Percentiles rank a stretch among this genome's conserved stretches.
Evolutionary conservation across 1,140 invertebrate genomes (phyloP).

Genomic region (Aphis gossypii): DNA sequence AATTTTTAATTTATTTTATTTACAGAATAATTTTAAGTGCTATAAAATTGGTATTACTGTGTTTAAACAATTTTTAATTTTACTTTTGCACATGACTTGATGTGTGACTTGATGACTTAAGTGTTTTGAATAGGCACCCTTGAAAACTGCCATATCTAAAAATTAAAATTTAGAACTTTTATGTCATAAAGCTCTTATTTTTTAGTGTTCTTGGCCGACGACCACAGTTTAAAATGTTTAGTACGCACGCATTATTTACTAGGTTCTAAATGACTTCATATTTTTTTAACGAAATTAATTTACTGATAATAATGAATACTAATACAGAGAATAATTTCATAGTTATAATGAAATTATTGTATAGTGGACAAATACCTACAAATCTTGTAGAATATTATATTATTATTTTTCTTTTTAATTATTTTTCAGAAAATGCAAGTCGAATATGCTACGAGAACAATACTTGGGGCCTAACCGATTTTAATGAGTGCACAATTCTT

Average conservation of each 20-base stretch:
- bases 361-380: neutral
- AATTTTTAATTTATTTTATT: neutral
- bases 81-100: neutral
- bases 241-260: neutral
- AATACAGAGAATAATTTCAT: neutral
- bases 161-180: neutral
- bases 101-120: too few species aligned
- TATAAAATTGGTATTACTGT: too few species aligned
- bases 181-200: neutral
- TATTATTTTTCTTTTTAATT: neutral
- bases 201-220: neutral
- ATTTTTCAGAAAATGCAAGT: conserved; percentile 43
- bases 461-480: conserved; percentile 53
- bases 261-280: neutral
- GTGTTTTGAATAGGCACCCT: neutral
- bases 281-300: neutral
- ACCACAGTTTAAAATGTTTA: neutral
- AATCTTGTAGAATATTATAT: neutral
- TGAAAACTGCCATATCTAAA: neutral
- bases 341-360: neutral
- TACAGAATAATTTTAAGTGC: too few species aligned
- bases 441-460: conserved; percentile 50
- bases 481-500: conserved; percentile 13
- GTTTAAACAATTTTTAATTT: too few species aligned
- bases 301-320: neutral